phyloP scores from a whole-genome alignment of 2,888 invertebrate species.

The Zygothrica quintamaculata region DNA sequence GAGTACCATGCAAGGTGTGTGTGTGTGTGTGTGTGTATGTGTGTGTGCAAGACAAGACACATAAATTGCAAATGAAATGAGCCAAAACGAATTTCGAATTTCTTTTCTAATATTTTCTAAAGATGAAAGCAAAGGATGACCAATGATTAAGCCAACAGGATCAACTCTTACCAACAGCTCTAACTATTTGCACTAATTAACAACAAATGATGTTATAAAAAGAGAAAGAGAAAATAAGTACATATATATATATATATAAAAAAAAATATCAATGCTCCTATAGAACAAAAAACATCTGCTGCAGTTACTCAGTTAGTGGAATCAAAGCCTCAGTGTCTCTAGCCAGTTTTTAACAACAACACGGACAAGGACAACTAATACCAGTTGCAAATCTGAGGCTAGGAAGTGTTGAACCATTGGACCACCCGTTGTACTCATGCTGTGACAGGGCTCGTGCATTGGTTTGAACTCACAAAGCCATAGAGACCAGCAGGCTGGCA shows the following conservation, averaged over 20 bases:
- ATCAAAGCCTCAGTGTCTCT: not conserved
- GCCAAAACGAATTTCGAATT: slow-evolving; percentile 78
- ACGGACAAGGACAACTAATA: slow-evolving; percentile 23
- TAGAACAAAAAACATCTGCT: slow-evolving; percentile 62
- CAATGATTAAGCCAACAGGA: slow-evolving; percentile 27
- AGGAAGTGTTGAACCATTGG: slow-evolving; percentile 65
- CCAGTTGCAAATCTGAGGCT: slow-evolving; percentile 54
- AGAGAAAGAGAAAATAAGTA: too few relatives aligned
- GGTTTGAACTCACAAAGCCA: slow-evolving; percentile 29
- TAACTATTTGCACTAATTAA: slow-evolving; percentile 66
- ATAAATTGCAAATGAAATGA: slow-evolving; percentile 83
- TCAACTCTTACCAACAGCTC: slow-evolving; percentile 1
- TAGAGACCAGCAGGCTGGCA: slow-evolving; percentile 14
- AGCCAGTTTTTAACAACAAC: slow-evolving; percentile 37
- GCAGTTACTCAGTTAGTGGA: slow-evolving; percentile 6
- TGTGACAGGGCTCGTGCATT: slow-evolving; percentile 64
- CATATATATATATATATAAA: slow-evolving; percentile 14
- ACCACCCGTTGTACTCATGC: slow-evolving; percentile 73
- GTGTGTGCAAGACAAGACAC: slow-evolving; percentile 54
- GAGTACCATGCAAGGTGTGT: slow-evolving; percentile 62
- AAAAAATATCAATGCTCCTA: slow-evolving; percentile 9
- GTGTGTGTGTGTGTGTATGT: slow-evolving; percentile 42
- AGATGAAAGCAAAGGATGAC: slow-evolving; percentile 6
- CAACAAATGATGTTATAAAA: slow-evolving; percentile 61
- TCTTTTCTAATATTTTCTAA: slow-evolving; percentile 5